Conservation (phyloP, 2,797 vertebrate genomes). For the Oryzias dopingdopingensis region DNA sequence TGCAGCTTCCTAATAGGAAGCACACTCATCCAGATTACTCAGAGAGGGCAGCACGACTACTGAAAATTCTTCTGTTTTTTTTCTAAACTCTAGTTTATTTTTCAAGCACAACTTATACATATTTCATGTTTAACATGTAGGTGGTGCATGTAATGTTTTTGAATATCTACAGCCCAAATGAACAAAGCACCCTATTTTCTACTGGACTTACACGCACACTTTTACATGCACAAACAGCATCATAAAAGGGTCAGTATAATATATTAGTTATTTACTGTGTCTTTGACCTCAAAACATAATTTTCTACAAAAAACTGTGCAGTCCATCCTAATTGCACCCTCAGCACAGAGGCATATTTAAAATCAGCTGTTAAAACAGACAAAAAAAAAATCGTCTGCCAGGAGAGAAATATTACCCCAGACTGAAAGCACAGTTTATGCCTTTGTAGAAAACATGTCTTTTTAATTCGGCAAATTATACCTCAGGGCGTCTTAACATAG, state of each 20-base stretch:
- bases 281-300: conserved; percentile 57
- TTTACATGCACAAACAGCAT: conserved; percentile 28
- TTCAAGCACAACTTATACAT: conserved; percentile 41
- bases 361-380: conserved; percentile 49
- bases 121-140: conserved; percentile 43
- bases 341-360: conserved; percentile 35
- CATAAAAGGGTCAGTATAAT: conserved; percentile 37
- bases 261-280: conserved; percentile 43
- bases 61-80: conserved; percentile 26
- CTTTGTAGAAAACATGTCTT: conserved; percentile 45
- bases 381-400: conserved; percentile 46
- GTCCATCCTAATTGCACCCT: conserved; percentile 51
- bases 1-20: too few species aligned
- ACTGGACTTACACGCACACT: too few species aligned
- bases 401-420: conserved; percentile 46
- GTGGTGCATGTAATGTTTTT: conserved; percentile 34
- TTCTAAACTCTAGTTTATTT: conserved; percentile 34
- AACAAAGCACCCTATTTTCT: conserved; percentile 19
- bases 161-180: conserved; percentile 41
- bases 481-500: conserved; percentile 50
- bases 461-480: conserved; percentile 57
- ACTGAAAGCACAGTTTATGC: conserved; percentile 45
- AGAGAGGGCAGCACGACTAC: too few species aligned
- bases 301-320: conserved; percentile 18
- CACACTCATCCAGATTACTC: too few species aligned